Conservation (phyloP, 2,888 invertebrate species). For the Stenchaetothrips biformis region DNA sequence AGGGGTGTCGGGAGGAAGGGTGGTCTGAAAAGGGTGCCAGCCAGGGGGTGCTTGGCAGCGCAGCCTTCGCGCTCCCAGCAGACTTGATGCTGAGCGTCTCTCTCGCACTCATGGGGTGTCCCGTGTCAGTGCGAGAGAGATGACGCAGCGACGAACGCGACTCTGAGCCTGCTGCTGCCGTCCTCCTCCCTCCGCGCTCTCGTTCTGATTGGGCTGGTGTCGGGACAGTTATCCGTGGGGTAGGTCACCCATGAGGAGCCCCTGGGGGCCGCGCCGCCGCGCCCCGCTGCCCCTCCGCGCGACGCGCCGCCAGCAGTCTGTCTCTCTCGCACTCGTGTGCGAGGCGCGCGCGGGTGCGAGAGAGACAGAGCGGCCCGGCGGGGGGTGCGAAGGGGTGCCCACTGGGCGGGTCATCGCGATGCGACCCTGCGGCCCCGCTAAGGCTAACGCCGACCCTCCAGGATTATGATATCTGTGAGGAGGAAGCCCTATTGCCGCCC, state of each 20-base stretch:
- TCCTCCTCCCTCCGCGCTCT: background rate
- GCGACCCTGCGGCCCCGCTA: background rate
- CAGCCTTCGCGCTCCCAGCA: background rate
- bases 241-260: constrained; percentile 20
- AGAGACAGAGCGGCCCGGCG: too few species aligned
- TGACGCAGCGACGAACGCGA: too few species aligned
- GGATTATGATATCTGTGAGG: constrained; percentile 6
- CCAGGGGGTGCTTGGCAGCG: background rate
- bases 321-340: too few species aligned
- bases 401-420: background rate
- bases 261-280: background rate
- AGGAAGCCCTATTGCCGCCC: too few species aligned
- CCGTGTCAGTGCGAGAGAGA: too few species aligned
- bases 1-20: background rate
- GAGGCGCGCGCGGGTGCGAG: too few species aligned
- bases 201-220: constrained; percentile 18
- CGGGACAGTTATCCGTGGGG: constrained; percentile 19
- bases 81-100: background rate
- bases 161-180: too few species aligned
- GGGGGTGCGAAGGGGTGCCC: background rate
- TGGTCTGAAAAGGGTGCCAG: too few species aligned
- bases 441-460: background rate
- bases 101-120: too few species aligned
- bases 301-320: too few species aligned
- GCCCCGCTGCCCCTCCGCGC: too few species aligned